phyloP scores from a whole-genome alignment of 2,113 vertebrate genomes.

The Felis chaus region DNA sequence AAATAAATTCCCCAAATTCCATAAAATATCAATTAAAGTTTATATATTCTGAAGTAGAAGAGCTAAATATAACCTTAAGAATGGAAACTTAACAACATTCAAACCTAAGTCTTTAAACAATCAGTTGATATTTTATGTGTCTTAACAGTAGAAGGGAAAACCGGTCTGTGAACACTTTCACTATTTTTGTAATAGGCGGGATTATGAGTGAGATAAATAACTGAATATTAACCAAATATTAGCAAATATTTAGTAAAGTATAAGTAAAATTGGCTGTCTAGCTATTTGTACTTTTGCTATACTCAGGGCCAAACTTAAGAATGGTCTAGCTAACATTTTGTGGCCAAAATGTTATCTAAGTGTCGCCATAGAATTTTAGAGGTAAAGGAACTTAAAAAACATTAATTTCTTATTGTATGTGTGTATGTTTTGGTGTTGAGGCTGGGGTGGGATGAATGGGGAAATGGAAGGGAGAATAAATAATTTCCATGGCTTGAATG shows the following conservation, averaged over 20 bases:
- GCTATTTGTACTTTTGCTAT: neutral
- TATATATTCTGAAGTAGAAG: neutral
- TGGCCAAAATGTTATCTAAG: neutral
- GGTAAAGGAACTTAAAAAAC: neutral
- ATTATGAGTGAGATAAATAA: neutral
- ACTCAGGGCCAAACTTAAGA: neutral
- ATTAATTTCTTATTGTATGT: neutral
- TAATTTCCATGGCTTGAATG: neutral
- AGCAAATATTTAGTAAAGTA: neutral
- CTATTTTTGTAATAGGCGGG: neutral
- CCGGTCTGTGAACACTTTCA: neutral
- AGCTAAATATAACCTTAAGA: conserved; percentile 11
- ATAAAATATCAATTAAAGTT: neutral
- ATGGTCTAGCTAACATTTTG: neutral
- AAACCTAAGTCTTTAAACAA: neutral
- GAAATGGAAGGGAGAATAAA: neutral
- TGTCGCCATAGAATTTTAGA: neutral
- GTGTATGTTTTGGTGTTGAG: neutral
- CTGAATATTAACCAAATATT: neutral
- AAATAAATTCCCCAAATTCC: neutral
- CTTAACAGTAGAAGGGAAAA: neutral
- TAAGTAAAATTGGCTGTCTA: neutral
- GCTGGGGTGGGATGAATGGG: neutral
- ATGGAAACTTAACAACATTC: neutral
- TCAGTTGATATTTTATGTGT: neutral